A percentile compares a stretch with the other conserved stretches of the same genome.
Evolutionary conservation across 23 tunicate genomes (phyloP).

Genomic region (Trididemnum miniatum): DNA sequence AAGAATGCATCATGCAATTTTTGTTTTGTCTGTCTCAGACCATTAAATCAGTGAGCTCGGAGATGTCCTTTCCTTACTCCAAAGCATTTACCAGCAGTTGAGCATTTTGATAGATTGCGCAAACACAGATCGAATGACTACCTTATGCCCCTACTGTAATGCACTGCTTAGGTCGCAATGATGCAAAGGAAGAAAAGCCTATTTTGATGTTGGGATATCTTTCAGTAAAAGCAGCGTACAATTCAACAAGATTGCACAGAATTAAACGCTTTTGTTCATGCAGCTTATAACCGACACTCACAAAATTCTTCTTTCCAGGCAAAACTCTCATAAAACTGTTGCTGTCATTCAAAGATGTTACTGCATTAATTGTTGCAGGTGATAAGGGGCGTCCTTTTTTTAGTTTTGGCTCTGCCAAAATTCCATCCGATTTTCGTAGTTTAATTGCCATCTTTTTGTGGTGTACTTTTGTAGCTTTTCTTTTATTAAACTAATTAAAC

Average conservation of each 20-base stretch:
- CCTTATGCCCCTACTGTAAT: not conserved
- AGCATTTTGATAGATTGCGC: slow-evolving; percentile 14
- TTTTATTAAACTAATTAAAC: too few species aligned
- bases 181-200: not conserved
- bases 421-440: not conserved
- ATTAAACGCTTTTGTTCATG: slow-evolving; percentile 7
- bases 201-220: not conserved
- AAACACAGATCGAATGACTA: slow-evolving; percentile 5
- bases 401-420: not conserved
- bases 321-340: not conserved
- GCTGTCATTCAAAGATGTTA: not conserved
- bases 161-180: slow-evolving; percentile 2
- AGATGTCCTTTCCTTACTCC: not conserved
- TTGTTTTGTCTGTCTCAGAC: slow-evolving; percentile 1
- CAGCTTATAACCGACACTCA: not conserved
- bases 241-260: not conserved
- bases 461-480: too few species aligned
- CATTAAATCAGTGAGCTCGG: not conserved
- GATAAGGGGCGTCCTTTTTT: not conserved
- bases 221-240: not conserved
- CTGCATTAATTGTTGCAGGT: too few species aligned
- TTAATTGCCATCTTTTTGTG: too few species aligned
- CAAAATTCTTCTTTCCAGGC: slow-evolving; percentile 17
- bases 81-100: not conserved
- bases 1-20: not conserved